These are phyloP conservation scores for Syrista parreyssii DNA, from an alignment of 2,888 invertebrate genomes.

Conservation along the genomic window DNA sequence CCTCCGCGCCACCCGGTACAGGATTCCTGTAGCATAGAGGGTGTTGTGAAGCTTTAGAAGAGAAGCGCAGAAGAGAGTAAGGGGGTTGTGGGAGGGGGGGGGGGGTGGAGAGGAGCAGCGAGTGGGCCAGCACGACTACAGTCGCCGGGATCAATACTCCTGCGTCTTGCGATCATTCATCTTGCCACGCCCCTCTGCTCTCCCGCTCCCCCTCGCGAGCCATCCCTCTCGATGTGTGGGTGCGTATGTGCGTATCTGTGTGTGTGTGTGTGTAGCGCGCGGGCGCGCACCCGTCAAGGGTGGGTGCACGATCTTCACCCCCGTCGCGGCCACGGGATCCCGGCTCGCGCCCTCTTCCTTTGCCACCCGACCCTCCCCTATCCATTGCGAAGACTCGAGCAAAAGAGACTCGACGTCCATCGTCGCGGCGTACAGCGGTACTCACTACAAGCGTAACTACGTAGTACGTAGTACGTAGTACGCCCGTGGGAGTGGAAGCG, in stretches of 20 bases:
- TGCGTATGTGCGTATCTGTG: neutral
- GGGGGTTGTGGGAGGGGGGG: constrained; percentile 40
- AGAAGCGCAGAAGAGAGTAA: constrained; percentile 26
- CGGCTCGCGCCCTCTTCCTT: constrained; percentile 34
- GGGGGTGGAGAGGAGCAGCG: constrained; percentile 34
- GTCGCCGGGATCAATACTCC: constrained; percentile 65
- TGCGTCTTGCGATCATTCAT: constrained; percentile 67
- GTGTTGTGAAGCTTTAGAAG: constrained; percentile 43
- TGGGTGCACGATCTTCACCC: constrained; percentile 33
- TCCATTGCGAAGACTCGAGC: constrained; percentile 2
- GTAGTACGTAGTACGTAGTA: constrained; percentile 28
- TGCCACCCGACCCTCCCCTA: constrained; percentile 29
- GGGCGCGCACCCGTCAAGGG: too few species aligned
- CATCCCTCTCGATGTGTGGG: constrained; percentile 27
- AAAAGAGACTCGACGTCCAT: neutral
- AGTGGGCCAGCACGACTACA: constrained; percentile 34
- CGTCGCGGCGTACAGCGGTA: neutral
- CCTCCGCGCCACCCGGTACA: constrained; percentile 53
- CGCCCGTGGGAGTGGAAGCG: too few species aligned
- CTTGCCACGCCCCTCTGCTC: constrained; percentile 66
- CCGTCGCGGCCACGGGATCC: constrained; percentile 27
- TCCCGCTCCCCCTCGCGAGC: constrained; percentile 38
- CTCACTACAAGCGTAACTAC: neutral
- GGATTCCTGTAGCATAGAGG: constrained; percentile 19
- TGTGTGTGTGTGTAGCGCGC: neutral